A percentile compares a stretch with the other conserved stretches of the same genome.
Evolutionary conservation across 53 echinoderm and acorn worm genomes (phyloP).

Genomic region (Patiria pectinifera): DNA sequence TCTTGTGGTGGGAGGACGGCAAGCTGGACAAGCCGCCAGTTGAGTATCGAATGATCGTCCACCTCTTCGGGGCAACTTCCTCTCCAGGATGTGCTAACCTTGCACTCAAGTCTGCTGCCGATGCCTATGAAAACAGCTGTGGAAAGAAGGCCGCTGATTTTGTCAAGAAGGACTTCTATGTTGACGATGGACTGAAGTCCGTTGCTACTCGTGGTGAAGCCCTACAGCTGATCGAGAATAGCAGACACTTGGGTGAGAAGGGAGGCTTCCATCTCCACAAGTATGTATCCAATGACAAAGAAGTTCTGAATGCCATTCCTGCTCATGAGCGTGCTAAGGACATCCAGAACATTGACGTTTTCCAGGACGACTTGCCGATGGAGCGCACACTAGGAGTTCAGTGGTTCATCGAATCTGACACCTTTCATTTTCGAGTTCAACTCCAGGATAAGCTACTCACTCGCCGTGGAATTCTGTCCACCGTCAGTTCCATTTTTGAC

Average conservation of each 20-base stretch:
- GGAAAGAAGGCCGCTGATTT: too few relatives aligned
- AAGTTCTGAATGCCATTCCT: conserved; percentile 62
- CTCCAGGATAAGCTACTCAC: too few relatives aligned
- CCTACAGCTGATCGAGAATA: conserved; percentile 43
- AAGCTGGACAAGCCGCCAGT: conserved; percentile 16
- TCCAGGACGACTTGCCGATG: too few relatives aligned
- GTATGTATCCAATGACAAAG: too few relatives aligned
- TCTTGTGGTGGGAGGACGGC: conserved; percentile 79
- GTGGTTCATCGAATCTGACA: too few relatives aligned
- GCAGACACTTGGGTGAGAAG: conserved; percentile 54
- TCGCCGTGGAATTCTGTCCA: too few relatives aligned
- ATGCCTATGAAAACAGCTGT: conserved; percentile 48
- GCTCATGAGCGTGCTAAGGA: conserved; percentile 8
- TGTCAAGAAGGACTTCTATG: conserved; percentile 73
- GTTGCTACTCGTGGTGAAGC: conserved; percentile 55
- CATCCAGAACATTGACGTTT: conserved; percentile 27
- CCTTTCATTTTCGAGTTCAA: too few relatives aligned
- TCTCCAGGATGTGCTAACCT: conserved; percentile 80
- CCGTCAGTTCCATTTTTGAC: too few relatives aligned
- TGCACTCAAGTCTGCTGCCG: conserved; percentile 60
- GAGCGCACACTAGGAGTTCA: too few relatives aligned
- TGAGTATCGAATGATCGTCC: conserved; percentile 73
- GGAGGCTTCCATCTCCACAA: conserved; percentile 72
- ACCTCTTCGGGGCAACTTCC: conserved; percentile 68
- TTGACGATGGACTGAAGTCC: conserved; percentile 73